phyloP scores from a whole-genome alignment of 2,888 invertebrate species.

The Acronicta psi region DNA sequence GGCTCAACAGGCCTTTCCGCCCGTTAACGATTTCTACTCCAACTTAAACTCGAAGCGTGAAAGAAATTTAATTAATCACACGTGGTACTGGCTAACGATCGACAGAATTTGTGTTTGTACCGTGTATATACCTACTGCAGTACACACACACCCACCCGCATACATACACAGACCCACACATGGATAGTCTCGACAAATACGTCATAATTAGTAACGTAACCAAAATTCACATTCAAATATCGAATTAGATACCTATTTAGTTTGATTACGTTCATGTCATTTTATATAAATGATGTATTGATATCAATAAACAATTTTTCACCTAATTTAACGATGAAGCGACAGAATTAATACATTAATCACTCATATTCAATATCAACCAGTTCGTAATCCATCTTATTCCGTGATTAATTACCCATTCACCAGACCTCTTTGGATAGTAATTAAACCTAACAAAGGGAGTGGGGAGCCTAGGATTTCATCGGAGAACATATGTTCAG shows the following conservation, averaged over 20 bases:
- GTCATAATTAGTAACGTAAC: slow-evolving; percentile 41
- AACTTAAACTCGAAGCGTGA: slow-evolving; percentile 83
- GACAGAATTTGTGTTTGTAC: slow-evolving; percentile 50
- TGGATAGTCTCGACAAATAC: slow-evolving; percentile 41
- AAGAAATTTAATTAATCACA: slow-evolving; percentile 88
- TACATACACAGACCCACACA: slow-evolving; percentile 19
- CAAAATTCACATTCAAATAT: slow-evolving; percentile 33
- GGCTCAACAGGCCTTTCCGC: slow-evolving; percentile 86
- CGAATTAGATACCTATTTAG: slow-evolving; percentile 7
- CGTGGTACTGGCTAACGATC: slow-evolving; percentile 64
- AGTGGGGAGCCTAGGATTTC: slow-evolving; percentile 45
- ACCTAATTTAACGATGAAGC: slow-evolving; percentile 35
- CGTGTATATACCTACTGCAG: slow-evolving; percentile 33
- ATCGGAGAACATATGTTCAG: slow-evolving; percentile 52
- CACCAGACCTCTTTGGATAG: slow-evolving; percentile 40
- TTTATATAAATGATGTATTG: neutral
- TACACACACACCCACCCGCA: slow-evolving; percentile 14
- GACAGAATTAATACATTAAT: slow-evolving; percentile 52
- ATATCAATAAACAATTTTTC: slow-evolving; percentile 4
- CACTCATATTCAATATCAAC: slow-evolving; percentile 55
- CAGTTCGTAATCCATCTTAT: slow-evolving; percentile 50
- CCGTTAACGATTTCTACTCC: slow-evolving; percentile 81
- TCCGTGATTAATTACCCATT: slow-evolving; percentile 52
- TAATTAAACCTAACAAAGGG: slow-evolving; percentile 52
- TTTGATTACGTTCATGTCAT: slow-evolving; percentile 5